Evolutionary conservation across 92 coral and sea anemone genomes (phyloP).

Genomic region (Muricea muricata): DNA sequence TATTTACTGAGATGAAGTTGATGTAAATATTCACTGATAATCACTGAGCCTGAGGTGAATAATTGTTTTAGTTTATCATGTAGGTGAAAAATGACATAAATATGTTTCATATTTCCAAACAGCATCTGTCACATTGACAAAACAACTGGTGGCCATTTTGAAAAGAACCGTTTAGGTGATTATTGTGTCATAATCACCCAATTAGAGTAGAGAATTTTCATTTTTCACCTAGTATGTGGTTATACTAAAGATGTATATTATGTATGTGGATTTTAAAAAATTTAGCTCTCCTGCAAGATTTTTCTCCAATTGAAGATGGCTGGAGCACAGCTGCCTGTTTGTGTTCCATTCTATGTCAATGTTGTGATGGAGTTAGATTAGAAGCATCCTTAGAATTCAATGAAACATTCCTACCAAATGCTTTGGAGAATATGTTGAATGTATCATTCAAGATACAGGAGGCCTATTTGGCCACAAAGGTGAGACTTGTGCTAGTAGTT

Average conservation of each 20-base stretch:
- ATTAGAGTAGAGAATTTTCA: too few species aligned
- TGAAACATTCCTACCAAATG: conserved; percentile 81
- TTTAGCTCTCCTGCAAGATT: conserved; percentile 92
- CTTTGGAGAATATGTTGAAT: conserved; percentile 80
- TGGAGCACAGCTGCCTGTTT: conserved; percentile 92
- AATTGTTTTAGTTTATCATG: too few species aligned
- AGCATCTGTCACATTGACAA: too few species aligned
- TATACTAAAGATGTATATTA: background rate
- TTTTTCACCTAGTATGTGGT: too few species aligned
- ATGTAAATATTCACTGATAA: too few species aligned
- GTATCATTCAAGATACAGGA: conserved; percentile 89
- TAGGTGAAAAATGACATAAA: too few species aligned
- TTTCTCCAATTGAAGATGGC: conserved; percentile 72
- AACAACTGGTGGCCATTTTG: too few species aligned
- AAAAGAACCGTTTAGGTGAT: too few species aligned
- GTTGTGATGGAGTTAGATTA: conserved; percentile 84
- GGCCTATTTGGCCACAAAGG: conserved; percentile 51
- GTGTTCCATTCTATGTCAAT: conserved; percentile 83
- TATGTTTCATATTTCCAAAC: too few species aligned
- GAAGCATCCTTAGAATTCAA: conserved; percentile 73
- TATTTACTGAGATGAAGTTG: too few species aligned
- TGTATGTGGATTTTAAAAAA: background rate
- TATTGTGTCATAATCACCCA: too few species aligned
- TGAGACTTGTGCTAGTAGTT: conserved; percentile 26
- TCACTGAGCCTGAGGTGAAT: too few species aligned